Evolutionary conservation across 2,888 invertebrate genomes (phyloP), one percentile per base, ranked within the genome.

Genomic region (Mayetiola destructor): DNA sequence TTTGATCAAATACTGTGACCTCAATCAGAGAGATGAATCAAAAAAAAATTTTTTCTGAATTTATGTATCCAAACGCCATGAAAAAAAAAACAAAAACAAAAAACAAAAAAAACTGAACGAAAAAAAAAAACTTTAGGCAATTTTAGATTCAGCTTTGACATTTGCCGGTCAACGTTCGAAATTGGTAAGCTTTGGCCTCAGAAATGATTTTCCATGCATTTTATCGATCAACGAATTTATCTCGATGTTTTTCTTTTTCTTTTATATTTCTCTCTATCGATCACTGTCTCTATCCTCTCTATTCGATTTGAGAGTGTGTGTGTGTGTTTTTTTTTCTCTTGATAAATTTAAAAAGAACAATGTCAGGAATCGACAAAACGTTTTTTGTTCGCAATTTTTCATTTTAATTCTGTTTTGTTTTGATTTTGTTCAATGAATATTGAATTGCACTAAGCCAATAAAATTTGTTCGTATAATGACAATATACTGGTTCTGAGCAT

Each of bases 121-220:
- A 39, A 23, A 40, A 30, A 18, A 29, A 30, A 55, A 55, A 35
- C 48, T 59, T 29, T 60, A 61, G 61, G 60, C 58, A 36, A 52
- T 30, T 18, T 29, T 60, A 60, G 61, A 60, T 23, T 53, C 61
- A 27, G 18, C 57, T 53, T 60, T 56, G 59, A 59, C 61, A 58
- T 61, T 61, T 59, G 57, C 57, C 57, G 62, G 62, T 59, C 60
- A 61, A 55, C 61, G 60, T 56, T 59, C 57, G 36, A 61, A 61
- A 60, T 60, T 62, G 61, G 62, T 61, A 62, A 62, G 62, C 56
- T 40, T 55, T n/a, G n/a, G n/a, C n/a, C n/a, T n/a, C n/a, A n/a
- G n/a, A n/a, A n/a, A n/a, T n/a, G n/a, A n/a, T 21, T 42, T 42
- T 42, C 42, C 23, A 21, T 23, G 42, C 42, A 42, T 42, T 42